Evolutionary conservation across 2,888 invertebrate genomes (phyloP).

Genomic region (Lepidochrysops patricia): DNA sequence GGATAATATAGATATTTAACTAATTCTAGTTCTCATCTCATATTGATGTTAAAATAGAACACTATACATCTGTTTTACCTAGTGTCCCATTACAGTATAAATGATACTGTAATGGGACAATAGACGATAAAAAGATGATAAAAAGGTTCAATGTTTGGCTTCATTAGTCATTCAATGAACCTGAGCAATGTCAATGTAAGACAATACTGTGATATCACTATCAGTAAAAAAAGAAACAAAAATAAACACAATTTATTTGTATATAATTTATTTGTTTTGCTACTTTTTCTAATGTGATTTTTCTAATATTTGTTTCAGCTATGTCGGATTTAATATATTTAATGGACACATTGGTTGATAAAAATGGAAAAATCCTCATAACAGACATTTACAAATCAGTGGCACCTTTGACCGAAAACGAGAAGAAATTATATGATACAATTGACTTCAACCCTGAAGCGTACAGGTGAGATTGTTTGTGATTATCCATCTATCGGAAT

Average conservation of each 20-base stretch:
- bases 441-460: slow-evolving; percentile 91
- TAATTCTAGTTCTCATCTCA: too few relatives aligned
- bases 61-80: neutral
- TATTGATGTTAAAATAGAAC: neutral
- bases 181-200: neutral
- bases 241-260: too few relatives aligned
- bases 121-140: too few relatives aligned
- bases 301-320: slow-evolving; percentile 64
- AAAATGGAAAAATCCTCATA: slow-evolving; percentile 88
- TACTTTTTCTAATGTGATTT: too few relatives aligned
- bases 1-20: too few relatives aligned
- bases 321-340: slow-evolving; percentile 94
- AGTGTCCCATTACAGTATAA: too few relatives aligned
- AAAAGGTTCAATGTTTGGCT: neutral
- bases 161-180: neutral
- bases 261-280: too few relatives aligned
- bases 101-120: too few relatives aligned
- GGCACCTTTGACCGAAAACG: slow-evolving; percentile 79
- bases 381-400: slow-evolving; percentile 90
- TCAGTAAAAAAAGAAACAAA: neutral
- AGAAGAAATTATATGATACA: slow-evolving; percentile 81
- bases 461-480: slow-evolving; percentile 72
- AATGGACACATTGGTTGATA: slow-evolving; percentile 87
- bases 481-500: too few relatives aligned
- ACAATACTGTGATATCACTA: neutral